Evolutionary conservation across 1,140 invertebrate species (phyloP).

Genomic region (Neotoxoptera formosana): DNA sequence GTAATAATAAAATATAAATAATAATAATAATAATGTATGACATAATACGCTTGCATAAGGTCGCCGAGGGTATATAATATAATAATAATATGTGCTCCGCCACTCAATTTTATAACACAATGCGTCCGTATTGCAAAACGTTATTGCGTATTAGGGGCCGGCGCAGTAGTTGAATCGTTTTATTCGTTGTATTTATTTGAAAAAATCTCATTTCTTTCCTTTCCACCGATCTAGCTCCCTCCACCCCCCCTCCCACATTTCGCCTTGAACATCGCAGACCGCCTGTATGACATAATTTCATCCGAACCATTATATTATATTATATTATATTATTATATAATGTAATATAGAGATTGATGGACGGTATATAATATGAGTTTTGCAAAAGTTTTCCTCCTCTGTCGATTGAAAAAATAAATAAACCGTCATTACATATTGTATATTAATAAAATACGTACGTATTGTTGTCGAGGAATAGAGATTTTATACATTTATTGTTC

Average conservation of each 20-base stretch:
- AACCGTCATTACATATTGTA: neutral
- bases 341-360: neutral
- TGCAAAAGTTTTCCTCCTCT: neutral
- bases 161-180: neutral
- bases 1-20: neutral
- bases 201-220: conserved; percentile 30
- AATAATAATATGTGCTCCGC: neutral
- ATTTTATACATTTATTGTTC: neutral
- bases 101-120: neutral
- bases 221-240: neutral
- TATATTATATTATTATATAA: no score
- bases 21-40: neutral
- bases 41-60: neutral
- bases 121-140: neutral
- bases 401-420: neutral
- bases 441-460: neutral
- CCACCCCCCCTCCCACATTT: neutral
- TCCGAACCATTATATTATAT: neutral
- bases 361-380: conserved; percentile 11
- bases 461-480: neutral
- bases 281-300: neutral
- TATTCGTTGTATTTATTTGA: neutral
- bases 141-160: conserved; percentile 30
- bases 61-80: neutral
- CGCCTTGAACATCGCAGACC: neutral